Evolutionary conservation across 2,888 invertebrate species (phyloP).

Genomic region (Platycheirus rosarum): DNA sequence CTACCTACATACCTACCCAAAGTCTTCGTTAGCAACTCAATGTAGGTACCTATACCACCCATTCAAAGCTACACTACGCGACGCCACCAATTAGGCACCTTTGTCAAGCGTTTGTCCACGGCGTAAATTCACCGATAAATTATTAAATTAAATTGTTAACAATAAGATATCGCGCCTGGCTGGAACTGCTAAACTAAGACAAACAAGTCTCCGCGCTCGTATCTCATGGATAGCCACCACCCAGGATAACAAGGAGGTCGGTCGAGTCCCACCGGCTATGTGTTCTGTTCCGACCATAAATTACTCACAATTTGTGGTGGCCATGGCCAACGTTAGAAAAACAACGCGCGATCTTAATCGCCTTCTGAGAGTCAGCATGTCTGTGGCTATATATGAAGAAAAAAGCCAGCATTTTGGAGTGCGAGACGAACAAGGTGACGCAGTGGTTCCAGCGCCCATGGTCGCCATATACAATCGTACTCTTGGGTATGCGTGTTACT

Average conservation of each 20-base stretch:
- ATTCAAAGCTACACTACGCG: slow-evolving; percentile 22
- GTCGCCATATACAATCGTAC: slow-evolving; percentile 40
- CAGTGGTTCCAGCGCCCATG: slow-evolving; percentile 4
- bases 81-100: slow-evolving; percentile 72
- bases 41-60: slow-evolving; percentile 28
- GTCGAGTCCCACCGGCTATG: slow-evolving; percentile 66
- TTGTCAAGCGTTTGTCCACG: slow-evolving; percentile 71
- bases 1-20: slow-evolving; percentile 9
- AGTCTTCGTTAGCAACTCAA: background rate
- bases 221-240: slow-evolving; percentile 64
- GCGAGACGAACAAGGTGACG: slow-evolving; percentile 35
- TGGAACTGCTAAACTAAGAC: slow-evolving; percentile 64
- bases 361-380: slow-evolving; percentile 60
- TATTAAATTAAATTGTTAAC: slow-evolving; percentile 74
- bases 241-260: slow-evolving; percentile 74
- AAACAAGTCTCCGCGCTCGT: slow-evolving; percentile 70
- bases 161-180: slow-evolving; percentile 67
- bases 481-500: slow-evolving; percentile 73
- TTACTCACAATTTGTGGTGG: slow-evolving; percentile 70
- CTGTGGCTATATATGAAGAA: slow-evolving; percentile 45
- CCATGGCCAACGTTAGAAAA: slow-evolving; percentile 40
- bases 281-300: slow-evolving; percentile 63
- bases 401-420: slow-evolving; percentile 62
- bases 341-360: slow-evolving; percentile 71
- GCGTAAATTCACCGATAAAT: slow-evolving; percentile 70